phyloP scores from a whole-genome alignment of 2,797 vertebrate species.

The Galaxias olidus region DNA sequence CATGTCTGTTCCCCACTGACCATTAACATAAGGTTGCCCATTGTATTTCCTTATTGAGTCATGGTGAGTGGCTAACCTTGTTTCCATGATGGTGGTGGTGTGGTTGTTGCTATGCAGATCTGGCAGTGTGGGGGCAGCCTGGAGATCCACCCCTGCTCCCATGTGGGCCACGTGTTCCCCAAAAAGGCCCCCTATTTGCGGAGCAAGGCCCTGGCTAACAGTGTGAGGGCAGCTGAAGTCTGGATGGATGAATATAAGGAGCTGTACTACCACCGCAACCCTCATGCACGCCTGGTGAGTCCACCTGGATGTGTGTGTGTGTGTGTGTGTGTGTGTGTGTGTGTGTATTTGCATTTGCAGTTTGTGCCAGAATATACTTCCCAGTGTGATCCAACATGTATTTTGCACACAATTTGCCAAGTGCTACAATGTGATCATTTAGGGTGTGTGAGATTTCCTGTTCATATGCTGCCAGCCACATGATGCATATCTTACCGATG shows the following conservation, averaged over 20 bases:
- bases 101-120: slow-evolving; percentile 74
- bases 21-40: slow-evolving; percentile 22
- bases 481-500: too few species aligned
- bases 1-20: slow-evolving; percentile 25
- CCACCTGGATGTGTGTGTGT: neutral
- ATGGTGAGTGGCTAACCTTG: slow-evolving; percentile 29
- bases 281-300: slow-evolving; percentile 89
- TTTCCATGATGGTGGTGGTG: slow-evolving; percentile 32
- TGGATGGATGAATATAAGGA: slow-evolving; percentile 90
- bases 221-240: slow-evolving; percentile 85
- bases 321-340: neutral
- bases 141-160: slow-evolving; percentile 93
- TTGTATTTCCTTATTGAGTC: slow-evolving; percentile 41
- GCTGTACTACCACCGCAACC: slow-evolving; percentile 85
- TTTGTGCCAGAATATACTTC: too few species aligned
- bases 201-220: slow-evolving; percentile 85
- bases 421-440: too few species aligned
- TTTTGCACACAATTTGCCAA: too few species aligned
- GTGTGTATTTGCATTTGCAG: neutral
- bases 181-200: slow-evolving; percentile 87
- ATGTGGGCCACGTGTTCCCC: slow-evolving; percentile 86
- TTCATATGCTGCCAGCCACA: too few species aligned
- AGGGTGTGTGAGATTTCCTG: too few species aligned
- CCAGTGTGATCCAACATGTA: too few species aligned
- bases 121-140: slow-evolving; percentile 96